Evolutionary conservation across 2,888 invertebrate genomes (phyloP), one percentile per base, ranked within the genome.

Genomic region (Nezara viridula): DNA sequence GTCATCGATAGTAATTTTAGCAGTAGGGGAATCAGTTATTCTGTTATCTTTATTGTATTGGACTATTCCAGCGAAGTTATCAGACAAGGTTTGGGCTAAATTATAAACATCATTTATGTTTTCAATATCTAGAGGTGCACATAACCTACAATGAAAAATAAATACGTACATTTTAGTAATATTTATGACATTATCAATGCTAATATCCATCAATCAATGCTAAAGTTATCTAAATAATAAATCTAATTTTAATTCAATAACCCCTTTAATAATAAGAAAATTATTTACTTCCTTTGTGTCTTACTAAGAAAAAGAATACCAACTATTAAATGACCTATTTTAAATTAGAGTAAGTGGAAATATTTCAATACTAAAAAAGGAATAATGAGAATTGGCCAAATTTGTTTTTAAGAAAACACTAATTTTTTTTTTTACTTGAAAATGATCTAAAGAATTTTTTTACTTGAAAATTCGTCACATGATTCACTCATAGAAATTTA

Each of bases 21-120:
- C 94, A 50, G 94, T 94, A 89, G 93, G 93, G 6, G 87, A 88
- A n/a, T 88, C 60, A 21, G 90, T 87, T 24, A 95, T 95, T 49
- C 98, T 94, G 92, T 98, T 98, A 92, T 98, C 98, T 92, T 97
- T 97, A 92, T 98, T 98, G 92, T 98, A 98, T 92, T 99, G 98
- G 0, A 98, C 98, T 73, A 98, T 95, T 73, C 96, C 97, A 88
- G 98, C 98, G 93, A 98, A 97, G 93, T 97, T 96, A 85, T 96
- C 95, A 0, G 98, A 96, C 77, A 98, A 93, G n/a, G 95, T 95
- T 92, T 96, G 96, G 92, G 95, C 98, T 89, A 99, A 95, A 92
- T 96, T 98, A 1, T 96, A 94, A 24, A 98, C 94, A 92, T 98
- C 97, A 73, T 95, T 93, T 5, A 91, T 91, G 90, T 94, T 94